Conservation (phyloP, 1,140 invertebrate genomes). For the Bombyx mandarina region DNA sequence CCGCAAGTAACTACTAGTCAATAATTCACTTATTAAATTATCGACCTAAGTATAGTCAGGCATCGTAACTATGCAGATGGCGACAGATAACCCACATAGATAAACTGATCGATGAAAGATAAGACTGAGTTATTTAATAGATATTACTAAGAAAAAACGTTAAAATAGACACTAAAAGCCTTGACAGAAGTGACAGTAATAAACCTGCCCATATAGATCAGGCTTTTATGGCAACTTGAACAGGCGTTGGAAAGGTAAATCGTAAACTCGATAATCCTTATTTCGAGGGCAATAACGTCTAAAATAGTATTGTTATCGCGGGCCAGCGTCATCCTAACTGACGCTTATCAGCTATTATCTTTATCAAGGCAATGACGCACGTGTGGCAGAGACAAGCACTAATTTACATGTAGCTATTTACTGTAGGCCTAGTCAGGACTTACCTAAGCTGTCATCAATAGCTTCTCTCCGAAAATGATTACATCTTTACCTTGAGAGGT, state of each 20-base stretch:
- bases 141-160: background rate
- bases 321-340: constrained; percentile 13
- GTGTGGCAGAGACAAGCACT: constrained; percentile 13
- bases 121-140: constrained; percentile 2
- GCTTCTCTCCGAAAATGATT: too few relatives aligned
- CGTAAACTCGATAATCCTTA: constrained; percentile 1
- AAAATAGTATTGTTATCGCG: background rate
- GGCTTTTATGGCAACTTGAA: constrained; percentile 9
- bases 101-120: constrained; percentile 10
- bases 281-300: constrained; percentile 1
- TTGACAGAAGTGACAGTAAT: constrained; percentile 2
- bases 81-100: constrained; percentile 13
- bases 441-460: background rate
- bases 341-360: constrained; percentile 23
- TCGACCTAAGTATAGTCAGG: background rate
- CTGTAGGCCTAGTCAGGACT: constrained; percentile 10
- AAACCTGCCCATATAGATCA: constrained; percentile 6
- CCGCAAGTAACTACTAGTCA: too few relatives aligned
- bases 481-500: too few relatives aligned
- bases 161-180: constrained; percentile 1
- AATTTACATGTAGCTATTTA: constrained; percentile 19
- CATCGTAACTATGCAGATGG: constrained; percentile 1
- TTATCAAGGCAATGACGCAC: constrained; percentile 24
- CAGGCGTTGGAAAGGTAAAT: constrained; percentile 7
- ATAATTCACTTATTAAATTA: too few relatives aligned